Evolutionary conservation across 1,140 invertebrate species (phyloP).

Genomic region (Chironomus tepperi): DNA sequence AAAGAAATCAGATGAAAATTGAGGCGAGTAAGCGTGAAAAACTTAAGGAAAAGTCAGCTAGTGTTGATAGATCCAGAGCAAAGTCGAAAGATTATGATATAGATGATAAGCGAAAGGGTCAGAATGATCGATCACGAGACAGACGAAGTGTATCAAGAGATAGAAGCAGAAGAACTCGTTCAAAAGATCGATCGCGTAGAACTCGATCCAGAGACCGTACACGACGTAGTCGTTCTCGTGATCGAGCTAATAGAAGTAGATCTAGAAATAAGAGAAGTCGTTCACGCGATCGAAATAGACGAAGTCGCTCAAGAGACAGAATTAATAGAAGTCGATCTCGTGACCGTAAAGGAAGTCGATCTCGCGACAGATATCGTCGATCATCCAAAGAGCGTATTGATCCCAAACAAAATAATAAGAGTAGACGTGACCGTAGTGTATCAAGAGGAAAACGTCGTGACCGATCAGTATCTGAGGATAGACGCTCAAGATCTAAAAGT

Average conservation of each 20-base stretch:
- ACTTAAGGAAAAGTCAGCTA: background rate
- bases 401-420: too few relatives aligned
- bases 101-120: background rate
- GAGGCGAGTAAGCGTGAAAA: background rate
- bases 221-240: slow-evolving; percentile 31
- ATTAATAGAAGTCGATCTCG: background rate
- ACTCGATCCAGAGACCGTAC: slow-evolving; percentile 30
- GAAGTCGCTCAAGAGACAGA: slow-evolving; percentile 34
- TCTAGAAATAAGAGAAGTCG: slow-evolving; percentile 27
- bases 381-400: too few relatives aligned
- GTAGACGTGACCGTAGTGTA: background rate
- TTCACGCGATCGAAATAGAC: slow-evolving; percentile 33
- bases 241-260: background rate
- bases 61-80: background rate
- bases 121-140: slow-evolving; percentile 38
- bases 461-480: slow-evolving; percentile 2
- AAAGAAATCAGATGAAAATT: slow-evolving; percentile 8
- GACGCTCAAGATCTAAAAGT: background rate
- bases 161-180: slow-evolving; percentile 28
- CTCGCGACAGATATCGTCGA: too few relatives aligned
- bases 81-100: slow-evolving; percentile 28
- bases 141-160: slow-evolving; percentile 30
- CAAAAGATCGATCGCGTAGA: slow-evolving; percentile 27
- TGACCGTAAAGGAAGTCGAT: background rate
- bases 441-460: background rate